Evolutionary conservation across 2,888 invertebrate species (phyloP).

Genomic region (Diloba caeruleocephala): DNA sequence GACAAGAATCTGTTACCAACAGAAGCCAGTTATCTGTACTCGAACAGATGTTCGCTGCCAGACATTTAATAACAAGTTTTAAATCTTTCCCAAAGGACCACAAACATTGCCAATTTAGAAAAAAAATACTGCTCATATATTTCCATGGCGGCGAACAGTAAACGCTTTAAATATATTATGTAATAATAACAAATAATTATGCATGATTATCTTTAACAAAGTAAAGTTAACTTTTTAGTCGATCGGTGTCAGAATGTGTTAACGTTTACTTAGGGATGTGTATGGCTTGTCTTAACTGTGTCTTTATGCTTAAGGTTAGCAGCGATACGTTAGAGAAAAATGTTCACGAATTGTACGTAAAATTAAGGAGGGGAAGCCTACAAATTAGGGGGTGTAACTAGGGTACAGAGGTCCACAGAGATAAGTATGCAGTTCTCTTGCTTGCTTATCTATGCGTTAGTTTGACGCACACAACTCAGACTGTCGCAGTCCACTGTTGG

Average conservation of each 20-base stretch:
- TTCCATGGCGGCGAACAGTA: slow-evolving; percentile 76
- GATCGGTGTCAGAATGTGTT: slow-evolving; percentile 69
- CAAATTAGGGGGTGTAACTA: slow-evolving; percentile 46
- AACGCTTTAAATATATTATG: slow-evolving; percentile 75
- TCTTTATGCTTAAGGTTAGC: slow-evolving; percentile 74
- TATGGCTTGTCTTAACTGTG: slow-evolving; percentile 55
- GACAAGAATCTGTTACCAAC: slow-evolving; percentile 38
- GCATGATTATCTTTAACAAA: slow-evolving; percentile 48
- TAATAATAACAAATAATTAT: slow-evolving; percentile 61
- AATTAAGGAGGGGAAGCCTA: slow-evolving; percentile 55
- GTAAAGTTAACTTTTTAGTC: slow-evolving; percentile 59
- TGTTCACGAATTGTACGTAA: slow-evolving; percentile 70
- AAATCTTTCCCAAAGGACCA: slow-evolving; percentile 54
- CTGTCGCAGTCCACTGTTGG: too few species aligned
- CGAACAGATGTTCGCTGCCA: slow-evolving; percentile 57
- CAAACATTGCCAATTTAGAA: slow-evolving; percentile 55
- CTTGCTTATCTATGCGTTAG: too few species aligned
- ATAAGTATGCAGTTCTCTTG: too few species aligned
- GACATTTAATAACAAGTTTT: slow-evolving; percentile 36
- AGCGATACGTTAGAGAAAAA: slow-evolving; percentile 70
- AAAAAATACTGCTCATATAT: slow-evolving; percentile 60
- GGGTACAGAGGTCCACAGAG: too few species aligned
- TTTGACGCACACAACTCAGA: too few species aligned
- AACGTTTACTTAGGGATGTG: slow-evolving; percentile 45
- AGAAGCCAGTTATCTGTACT: slow-evolving; percentile 54